A percentile compares a stretch with the other conserved stretches of the same genome.
Evolutionary conservation across 2,888 invertebrate genomes (phyloP).

Genomic region (Harpalus rubripes): DNA sequence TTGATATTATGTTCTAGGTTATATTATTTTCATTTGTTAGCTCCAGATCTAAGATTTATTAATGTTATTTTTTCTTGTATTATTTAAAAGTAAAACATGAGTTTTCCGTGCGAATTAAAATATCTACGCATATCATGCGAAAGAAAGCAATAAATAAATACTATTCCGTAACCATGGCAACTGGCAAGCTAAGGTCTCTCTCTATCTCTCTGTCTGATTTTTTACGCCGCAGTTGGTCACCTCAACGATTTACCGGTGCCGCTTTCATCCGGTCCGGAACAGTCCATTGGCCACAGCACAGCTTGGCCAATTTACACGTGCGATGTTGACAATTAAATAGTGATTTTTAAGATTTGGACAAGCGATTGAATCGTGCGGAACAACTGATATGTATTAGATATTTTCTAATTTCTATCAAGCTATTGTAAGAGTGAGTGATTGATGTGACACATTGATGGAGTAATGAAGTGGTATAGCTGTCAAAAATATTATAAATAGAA

Average conservation of each 20-base stretch:
- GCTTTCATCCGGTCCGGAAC: conserved; percentile 8
- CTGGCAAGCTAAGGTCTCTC: conserved; percentile 8
- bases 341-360: conserved; percentile 7
- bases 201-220: conserved; percentile 43
- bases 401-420: conserved; percentile 22
- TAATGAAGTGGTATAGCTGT: conserved; percentile 5
- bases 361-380: conserved; percentile 7
- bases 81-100: no score
- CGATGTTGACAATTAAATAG: neutral
- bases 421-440: neutral
- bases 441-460: conserved; percentile 5
- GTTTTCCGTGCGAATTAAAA: neutral
- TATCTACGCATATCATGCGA: conserved; percentile 9
- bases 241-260: conserved; percentile 25
- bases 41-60: no score
- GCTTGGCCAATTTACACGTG: conserved; percentile 1
- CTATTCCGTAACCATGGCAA: neutral
- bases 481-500: neutral
- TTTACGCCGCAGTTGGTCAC: conserved; percentile 36
- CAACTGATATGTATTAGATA: conserved; percentile 6
- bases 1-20: no score
- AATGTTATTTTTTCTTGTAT: no score
- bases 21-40: no score
- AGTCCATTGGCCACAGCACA: neutral
- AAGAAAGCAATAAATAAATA: conserved; percentile 51